Evolutionary conservation across 1,140 invertebrate species (phyloP).

Genomic region (Ruditapes philippinarum): DNA sequence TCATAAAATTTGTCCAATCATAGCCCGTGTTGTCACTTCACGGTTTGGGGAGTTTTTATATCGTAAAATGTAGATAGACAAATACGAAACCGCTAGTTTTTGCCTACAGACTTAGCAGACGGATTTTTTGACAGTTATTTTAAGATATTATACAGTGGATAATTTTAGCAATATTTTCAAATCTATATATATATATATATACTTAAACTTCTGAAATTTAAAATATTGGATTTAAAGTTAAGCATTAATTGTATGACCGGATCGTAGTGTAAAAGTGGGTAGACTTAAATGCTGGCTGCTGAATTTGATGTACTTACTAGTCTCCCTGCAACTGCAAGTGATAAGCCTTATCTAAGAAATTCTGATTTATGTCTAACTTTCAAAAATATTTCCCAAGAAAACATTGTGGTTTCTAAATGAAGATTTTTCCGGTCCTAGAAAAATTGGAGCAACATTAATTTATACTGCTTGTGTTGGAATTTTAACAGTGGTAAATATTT

Average conservation of each 20-base stretch:
- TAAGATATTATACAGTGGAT: conserved; percentile 36
- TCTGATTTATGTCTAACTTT: background rate
- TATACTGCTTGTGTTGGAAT: background rate
- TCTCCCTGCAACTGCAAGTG: background rate
- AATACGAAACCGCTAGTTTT: background rate
- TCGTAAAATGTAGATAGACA: background rate
- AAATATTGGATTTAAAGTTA: conserved; percentile 4
- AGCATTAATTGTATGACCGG: no score
- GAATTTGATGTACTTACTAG: background rate
- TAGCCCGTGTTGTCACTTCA: conserved; percentile 19
- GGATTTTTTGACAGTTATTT: conserved; percentile 23
- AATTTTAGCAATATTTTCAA: conserved; percentile 26
- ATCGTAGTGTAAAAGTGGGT: background rate
- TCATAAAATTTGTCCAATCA: conserved; percentile 4
- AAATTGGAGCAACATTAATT: background rate
- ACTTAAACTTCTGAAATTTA: background rate
- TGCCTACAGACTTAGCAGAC: background rate
- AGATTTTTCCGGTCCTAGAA: background rate
- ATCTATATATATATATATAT: conserved; percentile 19
- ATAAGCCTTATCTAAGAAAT: conserved; percentile 1
- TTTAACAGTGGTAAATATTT: background rate
- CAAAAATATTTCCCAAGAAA: conserved; percentile 19
- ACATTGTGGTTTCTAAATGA: conserved; percentile 7
- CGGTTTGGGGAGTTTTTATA: background rate
- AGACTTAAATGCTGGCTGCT: background rate